These are phyloP conservation scores for Passerina amoena DNA, from an alignment of 2,113 vertebrate species.

Conservation along the genomic window DNA sequence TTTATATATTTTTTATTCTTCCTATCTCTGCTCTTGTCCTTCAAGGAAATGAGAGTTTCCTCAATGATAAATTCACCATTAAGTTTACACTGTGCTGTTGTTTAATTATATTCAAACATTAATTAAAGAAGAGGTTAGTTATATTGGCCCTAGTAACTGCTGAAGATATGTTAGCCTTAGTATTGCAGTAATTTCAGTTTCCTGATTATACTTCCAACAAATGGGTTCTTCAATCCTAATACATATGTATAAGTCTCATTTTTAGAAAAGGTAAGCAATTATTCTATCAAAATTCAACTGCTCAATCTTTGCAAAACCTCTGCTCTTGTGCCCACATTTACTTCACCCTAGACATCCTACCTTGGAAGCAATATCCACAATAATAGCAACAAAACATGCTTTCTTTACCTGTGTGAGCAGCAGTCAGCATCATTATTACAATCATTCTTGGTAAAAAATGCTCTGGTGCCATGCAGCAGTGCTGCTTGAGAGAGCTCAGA, in stretches of 20 bases:
- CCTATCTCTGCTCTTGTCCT: not conserved
- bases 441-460: not conserved
- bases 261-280: not conserved
- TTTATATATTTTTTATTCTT: not conserved
- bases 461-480: not conserved
- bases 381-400: not conserved
- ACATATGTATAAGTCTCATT: not conserved
- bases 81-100: not conserved
- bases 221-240: not conserved
- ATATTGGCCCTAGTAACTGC: not conserved
- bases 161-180: not conserved
- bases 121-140: not conserved
- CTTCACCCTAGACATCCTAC: not conserved
- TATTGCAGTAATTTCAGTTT: not conserved
- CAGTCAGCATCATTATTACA: not conserved
- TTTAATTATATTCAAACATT: conserved; percentile 9
- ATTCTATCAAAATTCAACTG: not conserved
- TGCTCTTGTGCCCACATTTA: not conserved
- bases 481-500: not conserved
- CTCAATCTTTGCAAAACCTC: not conserved
- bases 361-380: not conserved
- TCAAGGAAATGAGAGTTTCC: not conserved
- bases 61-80: not conserved
- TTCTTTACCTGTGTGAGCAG: not conserved
- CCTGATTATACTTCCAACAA: not conserved